Evolutionary conservation across 2,113 vertebrate species (phyloP).

Genomic region (Oryzias curvinotus): DNA sequence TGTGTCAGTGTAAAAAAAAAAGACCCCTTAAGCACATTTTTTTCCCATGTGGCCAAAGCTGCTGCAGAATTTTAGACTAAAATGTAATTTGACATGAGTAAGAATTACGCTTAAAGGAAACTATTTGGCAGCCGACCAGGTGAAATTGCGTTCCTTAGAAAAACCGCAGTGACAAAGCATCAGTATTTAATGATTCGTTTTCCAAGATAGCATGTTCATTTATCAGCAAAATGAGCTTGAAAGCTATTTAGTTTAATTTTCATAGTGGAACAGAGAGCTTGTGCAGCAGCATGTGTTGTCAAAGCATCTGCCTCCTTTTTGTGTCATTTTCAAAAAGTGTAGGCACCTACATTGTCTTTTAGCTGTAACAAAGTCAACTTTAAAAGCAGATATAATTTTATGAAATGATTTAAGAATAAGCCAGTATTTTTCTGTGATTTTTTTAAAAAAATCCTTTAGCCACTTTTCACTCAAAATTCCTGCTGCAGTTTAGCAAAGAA

Average conservation of each 20-base stretch:
- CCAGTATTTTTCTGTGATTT: neutral
- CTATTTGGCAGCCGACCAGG: conserved; percentile 68
- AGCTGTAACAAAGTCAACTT: conserved; percentile 4
- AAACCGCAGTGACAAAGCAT: conserved; percentile 55
- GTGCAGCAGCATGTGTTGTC: conserved; percentile 10
- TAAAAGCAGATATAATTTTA: no score
- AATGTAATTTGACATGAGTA: conserved; percentile 60
- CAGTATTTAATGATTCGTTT: conserved; percentile 51
- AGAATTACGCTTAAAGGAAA: conserved; percentile 56
- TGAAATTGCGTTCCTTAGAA: conserved; percentile 70
- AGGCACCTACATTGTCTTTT: conserved; percentile 21
- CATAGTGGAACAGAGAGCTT: conserved; percentile 1
- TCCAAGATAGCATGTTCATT: conserved; percentile 43
- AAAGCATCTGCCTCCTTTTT: neutral
- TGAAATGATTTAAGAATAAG: no score
- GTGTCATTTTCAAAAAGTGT: conserved; percentile 13
- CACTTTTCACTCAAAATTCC: conserved; percentile 9
- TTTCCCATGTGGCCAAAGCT: conserved; percentile 7
- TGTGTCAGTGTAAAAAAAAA: neutral
- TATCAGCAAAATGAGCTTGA: conserved; percentile 35
- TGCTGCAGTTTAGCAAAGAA: conserved; percentile 14
- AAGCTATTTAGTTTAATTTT: conserved; percentile 31
- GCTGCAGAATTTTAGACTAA: conserved; percentile 39
- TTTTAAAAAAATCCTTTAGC: conserved; percentile 4
- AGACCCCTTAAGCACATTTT: conserved; percentile 13